Evolutionary conservation across 2,888 invertebrate species (phyloP).

Genomic region (Ormia ochracea): DNA sequence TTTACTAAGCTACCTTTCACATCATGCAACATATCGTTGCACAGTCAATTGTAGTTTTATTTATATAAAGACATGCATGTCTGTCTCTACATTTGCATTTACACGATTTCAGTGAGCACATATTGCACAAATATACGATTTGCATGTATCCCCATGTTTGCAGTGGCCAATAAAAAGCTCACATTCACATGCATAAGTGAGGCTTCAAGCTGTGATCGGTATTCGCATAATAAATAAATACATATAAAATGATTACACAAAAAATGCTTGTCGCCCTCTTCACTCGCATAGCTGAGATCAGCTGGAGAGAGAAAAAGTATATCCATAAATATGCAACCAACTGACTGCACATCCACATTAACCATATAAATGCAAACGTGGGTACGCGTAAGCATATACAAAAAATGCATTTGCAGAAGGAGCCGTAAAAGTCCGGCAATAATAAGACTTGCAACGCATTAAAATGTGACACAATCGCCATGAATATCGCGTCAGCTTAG

Average conservation of each 20-base stretch:
- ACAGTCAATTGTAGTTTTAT: neutral
- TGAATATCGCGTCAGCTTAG: no score
- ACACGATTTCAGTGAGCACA: neutral
- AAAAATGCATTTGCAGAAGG: no score
- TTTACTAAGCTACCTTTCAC: neutral
- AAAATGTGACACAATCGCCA: no score
- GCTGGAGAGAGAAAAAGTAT: neutral
- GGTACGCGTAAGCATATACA: no score
- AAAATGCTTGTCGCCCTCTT: neutral
- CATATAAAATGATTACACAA: neutral
- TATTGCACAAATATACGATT: neutral
- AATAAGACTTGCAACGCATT: no score
- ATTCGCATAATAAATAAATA: constrained; percentile 23
- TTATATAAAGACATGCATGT: no score
- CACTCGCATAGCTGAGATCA: neutral
- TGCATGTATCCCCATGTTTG: constrained; percentile 11
- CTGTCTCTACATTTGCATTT: neutral
- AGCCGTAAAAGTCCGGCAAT: no score
- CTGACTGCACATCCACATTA: no score
- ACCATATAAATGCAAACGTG: no score
- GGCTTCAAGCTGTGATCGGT: constrained; percentile 45
- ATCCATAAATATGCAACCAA: no score
- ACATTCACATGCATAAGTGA: constrained; percentile 20
- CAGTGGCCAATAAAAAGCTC: constrained; percentile 54
- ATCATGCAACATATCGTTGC: neutral